Evolutionary conservation across 2,797 vertebrate genomes (phyloP), one percentile per base, ranked within the genome.

Genomic region (Echeneis naucrates): DNA sequence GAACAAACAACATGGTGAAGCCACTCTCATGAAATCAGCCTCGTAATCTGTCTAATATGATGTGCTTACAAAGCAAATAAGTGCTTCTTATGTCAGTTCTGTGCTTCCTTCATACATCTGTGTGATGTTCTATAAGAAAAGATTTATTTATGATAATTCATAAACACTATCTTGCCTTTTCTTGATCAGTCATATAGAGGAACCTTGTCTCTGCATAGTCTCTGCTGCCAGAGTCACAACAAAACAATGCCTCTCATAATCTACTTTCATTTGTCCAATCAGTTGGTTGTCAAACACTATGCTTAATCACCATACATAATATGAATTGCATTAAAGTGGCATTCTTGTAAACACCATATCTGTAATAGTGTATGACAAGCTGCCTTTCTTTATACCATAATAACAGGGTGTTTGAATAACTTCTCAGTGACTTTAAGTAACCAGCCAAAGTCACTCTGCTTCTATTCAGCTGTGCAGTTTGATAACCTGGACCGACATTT

Each of bases 351-450:
- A 93, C 88, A 88, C 84, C 84, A 78, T 87, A 89, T 88, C 82
- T 84, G 82, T 92, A 94, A 93, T 88, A 84, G 75, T 11, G 66
- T 82, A 78, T 94, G 93, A 93, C 91, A 92, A 89, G 88, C 81
- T 9, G 68, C 84, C 82, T 90, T 93, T 94, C 90, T 94, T 94
- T 93, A 93, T 81, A 74, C 84, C 87, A 89, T 93, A 93, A 93
- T 93, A 93, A 93, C 91, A 87, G 83, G 87, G 76, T 92, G 92
- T 92, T 94, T 92, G 89, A 94, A 93, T 89, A 94, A 94, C 94
- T 94, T 92, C 85, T 89, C 90, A 78, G 66, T 77, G 88, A 86
- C 87, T 93, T 90, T 77, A 92, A 93, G 91, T 88, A 84, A 87
- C 83, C 81, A 88, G 89, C 89, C 90, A 88, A 78, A 90, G 82